These are phyloP conservation scores for Ambastaia sidthimunki DNA, from an alignment of 2,797 vertebrate genomes.

Conservation along the genomic window DNA sequence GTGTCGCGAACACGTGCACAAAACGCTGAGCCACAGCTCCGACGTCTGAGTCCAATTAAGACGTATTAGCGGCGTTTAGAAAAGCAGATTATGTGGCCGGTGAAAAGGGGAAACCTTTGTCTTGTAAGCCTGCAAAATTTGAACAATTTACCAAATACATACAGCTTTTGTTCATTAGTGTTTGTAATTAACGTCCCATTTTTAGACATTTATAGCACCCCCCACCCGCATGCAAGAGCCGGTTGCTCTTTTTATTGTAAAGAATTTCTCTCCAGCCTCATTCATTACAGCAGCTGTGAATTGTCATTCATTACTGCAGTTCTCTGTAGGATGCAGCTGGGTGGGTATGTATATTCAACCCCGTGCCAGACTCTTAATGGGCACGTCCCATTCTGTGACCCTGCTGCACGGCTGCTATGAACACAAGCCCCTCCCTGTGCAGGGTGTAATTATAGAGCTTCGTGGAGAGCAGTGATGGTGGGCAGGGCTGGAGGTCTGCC, in stretches of 20 bases:
- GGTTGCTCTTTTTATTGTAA: conserved; percentile 16
- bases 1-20: not conserved
- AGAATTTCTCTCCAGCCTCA: not conserved
- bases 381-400: conserved; percentile 54
- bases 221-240: not conserved
- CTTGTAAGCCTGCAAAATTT: not conserved
- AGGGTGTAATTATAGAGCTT: conserved; percentile 68
- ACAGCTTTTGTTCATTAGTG: no score
- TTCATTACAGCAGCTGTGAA: conserved; percentile 49
- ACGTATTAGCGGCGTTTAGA: not conserved
- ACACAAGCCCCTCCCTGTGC: conserved; percentile 48
- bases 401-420: conserved; percentile 43
- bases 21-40: not conserved
- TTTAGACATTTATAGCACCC: not conserved
- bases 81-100: not conserved
- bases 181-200: not conserved
- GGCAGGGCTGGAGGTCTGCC: conserved; percentile 30
- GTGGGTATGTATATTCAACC: conserved; percentile 57
- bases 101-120: not conserved
- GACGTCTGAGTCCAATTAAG: not conserved
- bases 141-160: not conserved
- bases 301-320: conserved; percentile 58
- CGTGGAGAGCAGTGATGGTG: conserved; percentile 29
- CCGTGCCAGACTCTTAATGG: conserved; percentile 60
- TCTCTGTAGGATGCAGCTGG: conserved; percentile 66